Evolutionary conservation across 2,888 invertebrate genomes (phyloP).

Genomic region (Athripsodes cinereus): DNA sequence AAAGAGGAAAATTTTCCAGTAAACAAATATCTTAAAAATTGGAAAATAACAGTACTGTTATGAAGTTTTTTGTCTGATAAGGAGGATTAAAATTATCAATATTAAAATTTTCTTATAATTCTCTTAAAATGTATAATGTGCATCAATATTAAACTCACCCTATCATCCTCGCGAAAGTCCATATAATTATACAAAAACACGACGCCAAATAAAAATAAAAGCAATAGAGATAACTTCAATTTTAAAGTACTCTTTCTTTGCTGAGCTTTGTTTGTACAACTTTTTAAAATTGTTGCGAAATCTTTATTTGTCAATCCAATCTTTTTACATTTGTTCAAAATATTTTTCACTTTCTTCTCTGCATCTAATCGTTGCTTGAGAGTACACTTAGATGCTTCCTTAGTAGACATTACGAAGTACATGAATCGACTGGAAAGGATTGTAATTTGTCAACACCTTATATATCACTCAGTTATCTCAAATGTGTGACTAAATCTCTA

Average conservation of each 20-base stretch:
- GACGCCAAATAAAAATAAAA: background rate
- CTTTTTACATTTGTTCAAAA: slow-evolving; percentile 22
- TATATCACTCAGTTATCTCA: too few relatives aligned
- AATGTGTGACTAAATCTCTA: too few relatives aligned
- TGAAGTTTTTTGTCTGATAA: too few relatives aligned
- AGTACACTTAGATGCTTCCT: background rate
- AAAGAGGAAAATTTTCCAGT: too few relatives aligned
- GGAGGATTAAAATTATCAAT: too few relatives aligned
- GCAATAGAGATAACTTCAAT: slow-evolving; percentile 1
- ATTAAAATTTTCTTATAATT: too few relatives aligned
- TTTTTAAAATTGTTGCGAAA: slow-evolving; percentile 6
- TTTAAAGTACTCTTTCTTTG: background rate
- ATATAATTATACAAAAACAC: slow-evolving; percentile 4
- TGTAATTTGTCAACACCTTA: too few relatives aligned
- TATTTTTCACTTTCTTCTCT: slow-evolving; percentile 20
- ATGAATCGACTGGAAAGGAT: too few relatives aligned
- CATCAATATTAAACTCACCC: slow-evolving; percentile 9
- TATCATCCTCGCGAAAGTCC: slow-evolving; percentile 11
- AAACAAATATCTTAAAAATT: too few relatives aligned
- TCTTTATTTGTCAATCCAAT: slow-evolving; percentile 18
- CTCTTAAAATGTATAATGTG: too few relatives aligned
- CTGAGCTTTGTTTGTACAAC: background rate
- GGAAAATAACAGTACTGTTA: too few relatives aligned
- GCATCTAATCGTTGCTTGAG: slow-evolving; percentile 22
- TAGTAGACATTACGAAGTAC: slow-evolving; percentile 8